Base-by-base conservation (phyloP, 1,140 invertebrate species). In the Parapsyche elsis region DNA sequence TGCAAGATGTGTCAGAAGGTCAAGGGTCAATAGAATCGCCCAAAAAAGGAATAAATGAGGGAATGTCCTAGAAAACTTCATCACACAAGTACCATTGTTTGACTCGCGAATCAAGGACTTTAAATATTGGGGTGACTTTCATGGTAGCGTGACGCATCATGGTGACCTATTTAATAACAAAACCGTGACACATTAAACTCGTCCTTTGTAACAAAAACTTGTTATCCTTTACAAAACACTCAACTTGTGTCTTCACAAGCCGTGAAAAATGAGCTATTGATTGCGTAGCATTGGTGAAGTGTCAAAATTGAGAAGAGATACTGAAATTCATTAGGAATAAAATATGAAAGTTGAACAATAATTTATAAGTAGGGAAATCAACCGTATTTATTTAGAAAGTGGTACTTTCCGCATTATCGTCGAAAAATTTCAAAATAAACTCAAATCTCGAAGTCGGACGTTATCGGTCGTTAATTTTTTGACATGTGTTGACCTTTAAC, bases 61-160 rank as follows among this genome's bases (percentile, higher is more conserved):
- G 2, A 12, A 57, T 23, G 9, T 2, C 61, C 21, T 23, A 67
- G 61, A 67, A 53, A 53, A 53, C 49, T 53, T 12, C 61, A 23
- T 67, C 1, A 4, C 1, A 53, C 16, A 53, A 53, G 16, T 53
- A 1, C 16, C 49, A 2, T 12, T 5, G 16, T 53, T 53, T 14
- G 16, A 46, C 12, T 7, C 45, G 5, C 5, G 45, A 46, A 46
- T 7, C 5, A 46, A 46, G 12, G 12, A 46, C 12, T 7, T 12
- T 53, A 2, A 12, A 53, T 53, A 5, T 38, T 7, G 44, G 71
- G 53, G 74, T 76, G 74, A 76, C 74, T 76, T 76, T 77, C 59
- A 64, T 61, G 26, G 0, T 77, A n/a, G n/a, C n/a, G 9, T 5
- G 5, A 7, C 12, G 57, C 7, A n/a, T 19, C 12, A 24, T 10